Evolutionary conservation across 2,113 vertebrate genomes (phyloP).

Genomic region (Myotis brandtii): DNA sequence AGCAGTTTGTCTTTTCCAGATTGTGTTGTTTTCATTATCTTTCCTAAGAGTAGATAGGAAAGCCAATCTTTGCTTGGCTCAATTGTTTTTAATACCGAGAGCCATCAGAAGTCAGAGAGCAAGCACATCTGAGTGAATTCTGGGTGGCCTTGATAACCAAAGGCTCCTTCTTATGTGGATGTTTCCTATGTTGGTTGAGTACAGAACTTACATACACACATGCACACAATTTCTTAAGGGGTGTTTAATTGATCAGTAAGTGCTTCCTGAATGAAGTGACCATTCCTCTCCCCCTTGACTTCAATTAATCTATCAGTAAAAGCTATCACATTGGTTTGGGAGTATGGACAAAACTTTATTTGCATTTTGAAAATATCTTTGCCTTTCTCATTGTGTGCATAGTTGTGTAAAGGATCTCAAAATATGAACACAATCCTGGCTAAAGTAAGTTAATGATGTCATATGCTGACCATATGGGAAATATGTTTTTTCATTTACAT

Average conservation of each 20-base stretch:
- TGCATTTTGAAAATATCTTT: neutral
- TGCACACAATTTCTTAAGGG: neutral
- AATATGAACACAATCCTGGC: neutral
- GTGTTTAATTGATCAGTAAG: neutral
- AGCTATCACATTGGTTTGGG: neutral
- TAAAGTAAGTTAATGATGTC: neutral
- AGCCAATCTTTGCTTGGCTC: constrained; percentile 40
- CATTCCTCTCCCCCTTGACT: neutral
- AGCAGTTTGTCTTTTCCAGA: neutral
- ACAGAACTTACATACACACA: neutral
- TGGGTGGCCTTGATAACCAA: neutral
- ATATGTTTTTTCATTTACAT: neutral
- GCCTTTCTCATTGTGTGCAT: neutral
- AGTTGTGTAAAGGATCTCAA: neutral
- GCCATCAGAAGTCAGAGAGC: neutral
- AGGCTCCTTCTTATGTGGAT: neutral
- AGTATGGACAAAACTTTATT: neutral
- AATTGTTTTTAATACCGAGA: constrained; percentile 34
- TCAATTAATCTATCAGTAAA: neutral
- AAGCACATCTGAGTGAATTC: neutral
- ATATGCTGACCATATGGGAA: neutral
- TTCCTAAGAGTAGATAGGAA: constrained; percentile 9
- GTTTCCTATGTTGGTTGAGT: neutral
- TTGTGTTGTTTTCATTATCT: constrained; percentile 13
- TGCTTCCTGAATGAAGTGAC: neutral